Percentiles rank a stretch among this genome's conserved stretches.
Conservation (phyloP, 2,113 vertebrate genomes). For the Sapayoa aenigma region DNA sequence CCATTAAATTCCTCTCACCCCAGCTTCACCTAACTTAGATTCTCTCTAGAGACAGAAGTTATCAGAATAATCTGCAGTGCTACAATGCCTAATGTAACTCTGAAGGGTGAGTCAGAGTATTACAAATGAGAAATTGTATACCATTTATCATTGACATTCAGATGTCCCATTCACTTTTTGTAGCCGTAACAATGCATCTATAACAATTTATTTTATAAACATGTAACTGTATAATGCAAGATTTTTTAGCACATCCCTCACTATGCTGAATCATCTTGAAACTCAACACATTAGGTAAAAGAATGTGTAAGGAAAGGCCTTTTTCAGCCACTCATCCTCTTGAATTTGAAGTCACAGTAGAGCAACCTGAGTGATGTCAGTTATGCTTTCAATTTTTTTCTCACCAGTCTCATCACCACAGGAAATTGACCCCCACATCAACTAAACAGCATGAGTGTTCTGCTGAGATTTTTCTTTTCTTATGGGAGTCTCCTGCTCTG, state of each 20-base stretch:
- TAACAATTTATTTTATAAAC: neutral
- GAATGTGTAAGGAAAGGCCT: neutral
- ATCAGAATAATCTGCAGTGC: neutral
- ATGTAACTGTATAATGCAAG: neutral
- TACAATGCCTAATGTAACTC: neutral
- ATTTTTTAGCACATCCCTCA: neutral
- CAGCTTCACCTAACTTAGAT: neutral
- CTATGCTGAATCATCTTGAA: neutral
- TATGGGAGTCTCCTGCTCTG: neutral
- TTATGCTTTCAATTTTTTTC: neutral
- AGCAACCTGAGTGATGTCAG: neutral
- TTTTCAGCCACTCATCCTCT: neutral
- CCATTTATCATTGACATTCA: rapidly evolving
- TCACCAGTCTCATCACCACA: neutral
- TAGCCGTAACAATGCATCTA: neutral
- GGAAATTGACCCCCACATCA: neutral
- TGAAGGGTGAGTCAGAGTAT: neutral
- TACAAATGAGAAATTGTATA: neutral
- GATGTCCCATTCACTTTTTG: neutral
- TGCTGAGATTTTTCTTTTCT: neutral
- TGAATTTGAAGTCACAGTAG: neutral
- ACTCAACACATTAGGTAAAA: neutral
- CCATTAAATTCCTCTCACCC: neutral
- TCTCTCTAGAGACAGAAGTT: neutral
- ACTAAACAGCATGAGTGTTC: neutral